Percentiles rank a stretch among this genome's conserved stretches.
Conservation (phyloP, 2,113 vertebrate species). For the Xiphophorus hellerii region DNA sequence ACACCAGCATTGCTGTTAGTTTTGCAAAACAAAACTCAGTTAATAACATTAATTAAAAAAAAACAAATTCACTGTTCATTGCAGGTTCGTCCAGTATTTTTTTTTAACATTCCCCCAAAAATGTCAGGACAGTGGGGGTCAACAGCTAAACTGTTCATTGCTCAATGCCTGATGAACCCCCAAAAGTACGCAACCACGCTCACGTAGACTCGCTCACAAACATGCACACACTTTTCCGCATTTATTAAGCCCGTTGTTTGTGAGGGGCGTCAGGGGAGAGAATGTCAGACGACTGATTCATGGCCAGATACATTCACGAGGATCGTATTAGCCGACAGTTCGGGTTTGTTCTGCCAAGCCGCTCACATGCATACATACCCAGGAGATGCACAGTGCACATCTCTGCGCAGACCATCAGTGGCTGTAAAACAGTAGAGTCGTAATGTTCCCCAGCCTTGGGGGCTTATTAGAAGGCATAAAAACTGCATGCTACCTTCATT, state of each 20-base stretch:
- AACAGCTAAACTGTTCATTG: constrained; percentile 52
- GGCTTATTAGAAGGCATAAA: constrained; percentile 83
- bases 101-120: too few species aligned
- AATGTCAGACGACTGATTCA: constrained; percentile 67
- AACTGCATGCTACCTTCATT: constrained; percentile 79
- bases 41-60: background rate
- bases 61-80: too few species aligned
- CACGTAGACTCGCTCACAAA: background rate
- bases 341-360: constrained; percentile 20
- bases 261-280: constrained; percentile 53
- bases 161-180: constrained; percentile 65
- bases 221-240: constrained; percentile 17
- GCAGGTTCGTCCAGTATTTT: too few species aligned
- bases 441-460: constrained; percentile 75
- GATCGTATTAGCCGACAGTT: constrained; percentile 54
- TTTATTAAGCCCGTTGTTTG: constrained; percentile 72
- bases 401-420: constrained; percentile 69
- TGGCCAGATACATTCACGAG: constrained; percentile 67
- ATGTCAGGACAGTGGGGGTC: too few species aligned
- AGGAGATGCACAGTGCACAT: constrained; percentile 55
- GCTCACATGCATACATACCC: constrained; percentile 22
- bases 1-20: background rate
- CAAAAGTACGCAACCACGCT: constrained; percentile 2
- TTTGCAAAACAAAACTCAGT: background rate
- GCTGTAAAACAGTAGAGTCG: constrained; percentile 78